A percentile compares a stretch with the other conserved stretches of the same genome.
Conservation (phyloP, 1,140 invertebrate genomes). For the Triops longicaudatus region DNA sequence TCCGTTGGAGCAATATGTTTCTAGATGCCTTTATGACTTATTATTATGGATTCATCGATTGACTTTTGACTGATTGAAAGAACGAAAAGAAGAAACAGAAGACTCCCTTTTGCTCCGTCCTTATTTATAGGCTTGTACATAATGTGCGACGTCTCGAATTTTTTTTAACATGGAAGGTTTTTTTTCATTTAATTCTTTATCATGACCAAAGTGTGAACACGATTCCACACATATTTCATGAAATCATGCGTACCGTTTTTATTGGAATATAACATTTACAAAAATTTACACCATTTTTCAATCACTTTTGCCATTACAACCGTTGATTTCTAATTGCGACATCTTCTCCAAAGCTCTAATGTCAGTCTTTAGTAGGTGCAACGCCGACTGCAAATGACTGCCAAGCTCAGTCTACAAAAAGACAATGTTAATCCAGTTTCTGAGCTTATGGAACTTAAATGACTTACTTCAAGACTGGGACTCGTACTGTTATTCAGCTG, state of each 20-base stretch:
- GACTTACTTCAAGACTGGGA: neutral
- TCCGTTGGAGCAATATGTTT: neutral
- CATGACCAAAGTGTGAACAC: neutral
- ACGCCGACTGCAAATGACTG: neutral
- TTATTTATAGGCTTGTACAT: constrained; percentile 13
- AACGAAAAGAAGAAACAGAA: neutral
- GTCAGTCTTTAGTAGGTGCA: neutral
- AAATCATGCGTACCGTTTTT: neutral
- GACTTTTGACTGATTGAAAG: neutral
- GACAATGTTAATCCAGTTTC: neutral
- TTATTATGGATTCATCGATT: neutral
- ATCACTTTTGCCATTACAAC: neutral
- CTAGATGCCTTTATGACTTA: neutral
- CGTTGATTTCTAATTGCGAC: neutral
- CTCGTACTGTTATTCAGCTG: neutral
- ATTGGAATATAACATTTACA: constrained; percentile 16
- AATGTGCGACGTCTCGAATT: neutral
- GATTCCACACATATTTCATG: neutral
- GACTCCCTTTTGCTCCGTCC: constrained; percentile 13
- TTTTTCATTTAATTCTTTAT: neutral
- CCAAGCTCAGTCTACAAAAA: neutral
- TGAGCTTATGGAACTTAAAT: neutral
- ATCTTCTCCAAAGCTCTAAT: neutral
- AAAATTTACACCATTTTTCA: neutral
- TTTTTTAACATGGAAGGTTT: neutral